phyloP scores from a whole-genome alignment of 2,888 invertebrate species.

The Morinoia aosen region DNA sequence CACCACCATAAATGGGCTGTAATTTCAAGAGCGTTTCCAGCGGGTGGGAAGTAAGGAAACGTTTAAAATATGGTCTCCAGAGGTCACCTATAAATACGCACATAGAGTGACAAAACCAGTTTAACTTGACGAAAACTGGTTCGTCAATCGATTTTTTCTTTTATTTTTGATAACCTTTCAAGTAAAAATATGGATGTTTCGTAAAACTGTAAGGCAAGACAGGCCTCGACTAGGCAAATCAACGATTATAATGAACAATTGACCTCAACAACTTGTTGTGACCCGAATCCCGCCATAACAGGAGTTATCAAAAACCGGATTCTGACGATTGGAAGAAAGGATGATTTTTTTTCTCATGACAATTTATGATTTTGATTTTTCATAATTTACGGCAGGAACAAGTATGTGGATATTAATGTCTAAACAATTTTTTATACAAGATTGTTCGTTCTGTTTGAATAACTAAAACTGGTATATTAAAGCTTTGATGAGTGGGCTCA shows the following conservation, averaged over 20 bases:
- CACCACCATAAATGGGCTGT: not conserved
- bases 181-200: not conserved
- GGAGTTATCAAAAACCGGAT: too few relatives aligned
- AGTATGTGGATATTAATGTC: not conserved
- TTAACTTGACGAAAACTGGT: not conserved
- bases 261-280: not conserved
- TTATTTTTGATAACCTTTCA: not conserved
- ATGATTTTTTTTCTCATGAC: too few relatives aligned
- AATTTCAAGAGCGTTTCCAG: not conserved
- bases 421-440: not conserved
- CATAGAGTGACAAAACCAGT: not conserved
- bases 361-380: too few relatives aligned
- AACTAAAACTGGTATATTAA: not conserved
- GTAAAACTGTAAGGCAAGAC: not conserved
- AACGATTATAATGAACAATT: not conserved
- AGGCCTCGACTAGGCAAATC: not conserved
- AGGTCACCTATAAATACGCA: too few relatives aligned
- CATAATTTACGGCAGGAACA: not conserved
- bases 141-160: not conserved
- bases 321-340: too few relatives aligned
- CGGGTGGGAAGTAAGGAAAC: not conserved
- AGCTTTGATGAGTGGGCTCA: not conserved
- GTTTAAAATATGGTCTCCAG: too few relatives aligned
- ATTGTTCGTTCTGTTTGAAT: not conserved
- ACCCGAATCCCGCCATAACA: not conserved